phyloP scores from a whole-genome alignment of 2,888 invertebrate genomes.

The Lathronympha strigana region DNA sequence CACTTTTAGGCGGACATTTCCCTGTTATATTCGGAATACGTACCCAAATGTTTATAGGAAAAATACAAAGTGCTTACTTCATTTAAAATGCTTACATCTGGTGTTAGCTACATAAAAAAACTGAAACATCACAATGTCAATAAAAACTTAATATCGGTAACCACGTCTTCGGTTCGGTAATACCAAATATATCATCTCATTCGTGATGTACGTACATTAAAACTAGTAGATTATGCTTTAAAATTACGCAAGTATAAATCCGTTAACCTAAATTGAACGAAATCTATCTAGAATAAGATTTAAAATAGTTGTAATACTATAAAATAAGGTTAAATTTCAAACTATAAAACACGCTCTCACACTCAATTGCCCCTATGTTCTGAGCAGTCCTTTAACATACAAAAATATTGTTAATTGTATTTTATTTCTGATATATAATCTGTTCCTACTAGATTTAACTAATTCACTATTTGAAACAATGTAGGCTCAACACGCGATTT shows the following conservation, averaged over 20 bases:
- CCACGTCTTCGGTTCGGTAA: constrained; percentile 63
- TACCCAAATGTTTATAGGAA: constrained; percentile 9
- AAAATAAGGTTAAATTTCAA: constrained; percentile 40
- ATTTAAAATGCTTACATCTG: constrained; percentile 34
- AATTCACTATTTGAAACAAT: constrained; percentile 36
- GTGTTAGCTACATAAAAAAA: constrained; percentile 22
- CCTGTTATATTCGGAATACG: constrained; percentile 24
- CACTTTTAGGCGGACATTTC: constrained; percentile 42
- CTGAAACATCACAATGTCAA: constrained; percentile 41
- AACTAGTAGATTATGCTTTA: constrained; percentile 66
- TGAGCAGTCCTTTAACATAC: constrained; percentile 73
- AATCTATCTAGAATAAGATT: constrained; percentile 48
- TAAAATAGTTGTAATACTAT: constrained; percentile 38
- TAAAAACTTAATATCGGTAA: constrained; percentile 62
- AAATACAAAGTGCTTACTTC: constrained; percentile 27
- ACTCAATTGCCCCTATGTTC: constrained; percentile 49
- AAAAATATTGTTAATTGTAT: constrained; percentile 72
- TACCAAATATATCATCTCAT: constrained; percentile 55
- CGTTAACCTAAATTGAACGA: constrained; percentile 49
- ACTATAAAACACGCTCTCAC: constrained; percentile 49
- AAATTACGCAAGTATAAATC: constrained; percentile 43
- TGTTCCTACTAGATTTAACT: constrained; percentile 43
- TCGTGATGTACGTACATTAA: constrained; percentile 63
- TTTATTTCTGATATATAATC: constrained; percentile 49
- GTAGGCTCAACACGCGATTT: constrained; percentile 40